Evolutionary conservation across 1,140 invertebrate genomes (phyloP).

Genomic region (Bombus terrestris): DNA sequence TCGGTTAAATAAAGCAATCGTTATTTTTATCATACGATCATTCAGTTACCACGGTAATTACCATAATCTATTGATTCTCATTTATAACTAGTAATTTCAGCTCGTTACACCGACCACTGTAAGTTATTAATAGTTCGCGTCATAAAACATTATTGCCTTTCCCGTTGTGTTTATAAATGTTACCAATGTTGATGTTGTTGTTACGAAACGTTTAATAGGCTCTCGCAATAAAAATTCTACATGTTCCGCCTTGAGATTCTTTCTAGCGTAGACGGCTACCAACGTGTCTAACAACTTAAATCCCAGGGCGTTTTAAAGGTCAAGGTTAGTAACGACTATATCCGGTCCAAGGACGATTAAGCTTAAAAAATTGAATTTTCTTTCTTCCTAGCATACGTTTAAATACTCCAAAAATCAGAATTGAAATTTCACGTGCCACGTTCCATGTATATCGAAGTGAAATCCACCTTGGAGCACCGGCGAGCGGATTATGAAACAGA

Average conservation of each 20-base stretch:
- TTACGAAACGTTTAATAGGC: too few relatives aligned
- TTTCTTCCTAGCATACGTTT: not conserved
- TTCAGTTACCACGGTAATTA: not conserved
- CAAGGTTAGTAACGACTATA: not conserved
- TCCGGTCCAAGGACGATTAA: not conserved
- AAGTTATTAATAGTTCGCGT: not conserved
- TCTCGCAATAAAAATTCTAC: too few relatives aligned
- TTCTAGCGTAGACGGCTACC: too few relatives aligned
- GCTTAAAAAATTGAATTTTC: not conserved
- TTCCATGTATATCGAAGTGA: too few relatives aligned
- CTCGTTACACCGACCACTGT: not conserved
- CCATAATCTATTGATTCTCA: constrained; percentile 5
- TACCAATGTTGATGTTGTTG: too few relatives aligned
- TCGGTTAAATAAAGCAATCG: not conserved
- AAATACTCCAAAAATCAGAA: too few relatives aligned
- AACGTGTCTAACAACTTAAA: not conserved
- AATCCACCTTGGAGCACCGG: too few relatives aligned
- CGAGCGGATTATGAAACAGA: constrained; percentile 23
- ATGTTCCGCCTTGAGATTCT: too few relatives aligned
- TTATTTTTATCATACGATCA: not conserved
- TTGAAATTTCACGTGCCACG: too few relatives aligned
- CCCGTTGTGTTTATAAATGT: not conserved
- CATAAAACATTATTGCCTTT: not conserved
- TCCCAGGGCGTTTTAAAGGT: not conserved
- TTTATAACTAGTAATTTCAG: not conserved